A percentile compares a stretch with the other conserved stretches of the same genome.
Conservation (phyloP, 2,888 invertebrate genomes). For the Nomada ferruginata region DNA sequence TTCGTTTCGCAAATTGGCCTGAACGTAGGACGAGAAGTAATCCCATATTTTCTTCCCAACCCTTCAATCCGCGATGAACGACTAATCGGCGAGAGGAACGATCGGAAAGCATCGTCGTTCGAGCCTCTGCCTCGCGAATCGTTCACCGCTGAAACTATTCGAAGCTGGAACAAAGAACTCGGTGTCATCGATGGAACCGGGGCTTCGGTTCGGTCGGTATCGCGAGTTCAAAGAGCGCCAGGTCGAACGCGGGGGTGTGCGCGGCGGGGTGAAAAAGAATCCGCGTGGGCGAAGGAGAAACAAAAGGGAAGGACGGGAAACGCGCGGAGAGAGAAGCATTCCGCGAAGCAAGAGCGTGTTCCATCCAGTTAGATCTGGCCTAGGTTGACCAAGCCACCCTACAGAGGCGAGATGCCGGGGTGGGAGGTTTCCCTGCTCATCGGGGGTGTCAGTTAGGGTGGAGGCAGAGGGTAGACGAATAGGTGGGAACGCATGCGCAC, state of each 20-base stretch:
- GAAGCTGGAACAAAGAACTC: neutral
- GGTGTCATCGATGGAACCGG: neutral
- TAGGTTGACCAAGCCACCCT: slow-evolving; percentile 42
- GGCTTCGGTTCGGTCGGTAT: neutral
- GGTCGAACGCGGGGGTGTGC: neutral
- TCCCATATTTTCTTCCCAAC: no score
- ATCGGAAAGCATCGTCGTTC: neutral
- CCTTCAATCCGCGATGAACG: no score
- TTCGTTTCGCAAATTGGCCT: no score
- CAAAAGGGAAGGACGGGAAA: neutral
- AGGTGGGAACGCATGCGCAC: slow-evolving; percentile 67
- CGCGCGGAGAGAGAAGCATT: slow-evolving; percentile 6
- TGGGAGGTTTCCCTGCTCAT: slow-evolving; percentile 30
- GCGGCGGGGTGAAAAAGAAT: neutral
- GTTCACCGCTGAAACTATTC: neutral
- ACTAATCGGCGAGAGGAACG: neutral
- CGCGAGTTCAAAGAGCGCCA: neutral
- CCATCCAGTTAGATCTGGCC: slow-evolving; percentile 42
- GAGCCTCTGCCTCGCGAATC: neutral
- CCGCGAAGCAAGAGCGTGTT: slow-evolving; percentile 10
- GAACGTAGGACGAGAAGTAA: no score
- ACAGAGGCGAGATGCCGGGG: slow-evolving; percentile 11
- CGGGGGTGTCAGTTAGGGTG: slow-evolving; percentile 48
- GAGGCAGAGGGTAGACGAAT: slow-evolving; percentile 66
- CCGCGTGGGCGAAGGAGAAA: neutral